Base-by-base conservation (phyloP, 2,797 vertebrate species). In the Pseudocheirus occidentalis region DNA sequence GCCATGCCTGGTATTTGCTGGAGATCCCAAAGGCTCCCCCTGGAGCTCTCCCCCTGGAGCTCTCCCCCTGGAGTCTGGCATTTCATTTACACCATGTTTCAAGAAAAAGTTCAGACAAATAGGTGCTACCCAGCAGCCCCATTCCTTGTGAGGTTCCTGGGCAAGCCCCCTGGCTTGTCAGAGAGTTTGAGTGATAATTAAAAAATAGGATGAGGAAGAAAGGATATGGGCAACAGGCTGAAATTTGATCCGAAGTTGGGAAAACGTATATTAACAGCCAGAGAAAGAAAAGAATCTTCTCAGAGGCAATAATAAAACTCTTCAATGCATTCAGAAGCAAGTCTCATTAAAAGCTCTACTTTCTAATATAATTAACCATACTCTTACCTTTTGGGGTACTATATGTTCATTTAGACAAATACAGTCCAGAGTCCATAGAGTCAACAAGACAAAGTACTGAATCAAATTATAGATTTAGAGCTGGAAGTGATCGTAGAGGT, bases 91-190 rank as follows among this genome's bases (percentile, higher is more conserved):
- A 40, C 34, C 40, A 87, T 27, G 29, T 34, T 7, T 94, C n/a
- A 81, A 87, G 31, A 89, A 90, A 91, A 31, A 93, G 31, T 56
- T 90, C 18, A 93, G 93, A 56, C 55, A 73, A 73, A n/a, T 91
- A 90, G 66, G 90, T 94, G 40, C 52, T 55, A 62, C 24, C 1
- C 46, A 94, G 73, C 0, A 87, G 73, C 21, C 73, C 40, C 40
- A 27, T 87, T 87, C 40, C 40, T 87, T 87, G 73, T 46, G 73
- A 87, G 40, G 40, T 87, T 87, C 21, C 40, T 87, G 73, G 73
- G 73, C 73, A 87, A 87, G 73, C 40, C 40, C 40, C 18, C 73
- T 87, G 40, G 21, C 73, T 87, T 46, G 73, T 87, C 73, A 87
- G 73, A 46, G 24, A 46, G 40, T 87, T 46, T 87, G 73, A 87